Base-by-base conservation (phyloP, 2,113 vertebrate species). In the Dicerorhinus sumatrensis region DNA sequence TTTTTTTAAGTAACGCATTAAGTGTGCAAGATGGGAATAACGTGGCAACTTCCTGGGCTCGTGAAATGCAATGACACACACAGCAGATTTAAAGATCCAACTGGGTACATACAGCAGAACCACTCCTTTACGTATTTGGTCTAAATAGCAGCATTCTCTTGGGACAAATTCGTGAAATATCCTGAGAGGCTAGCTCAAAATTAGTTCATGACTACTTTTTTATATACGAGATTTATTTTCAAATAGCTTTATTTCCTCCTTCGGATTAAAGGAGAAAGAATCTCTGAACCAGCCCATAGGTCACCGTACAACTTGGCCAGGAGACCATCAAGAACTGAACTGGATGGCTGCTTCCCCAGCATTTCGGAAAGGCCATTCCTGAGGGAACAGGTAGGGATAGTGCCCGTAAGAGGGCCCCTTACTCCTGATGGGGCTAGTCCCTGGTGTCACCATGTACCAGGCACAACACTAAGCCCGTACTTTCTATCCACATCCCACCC, bases 1-100 rank as follows among this genome's bases (percentile, higher is more conserved):
- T 8, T 13, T 12, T 36, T 27, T 5, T 8, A 4, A 39, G 54
- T 25, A n/a, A 11, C 3, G 36, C 10, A 4, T 3, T 5, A 2
- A 1, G 11, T 0, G 1, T 2, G 42, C 6, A 7, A 11, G 29
- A 21, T 10, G 25, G 54, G 10, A 6, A 17, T 12, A 21, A 5
- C 4, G 3, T 3, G 3, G 58, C 20, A 9, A 8, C 1, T 18
- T 39, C 25, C 14, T 10, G 51, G 46, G 29, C 8, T 3, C 16
- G 7, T 1, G 73, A 20, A 10, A 29, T 1, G 4, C 29, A 9
- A 1, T 3, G 29, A 46, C 91, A 7, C 3, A 4, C 2, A 3
- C 0, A 2, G 46, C 0, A 10, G 51, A 13, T 0, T 12, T 18
- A 0, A 23, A 8, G 8, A 4, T 10, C 4, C 67, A 8, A 0